phyloP scores from a whole-genome alignment of 2,888 invertebrate species.

The Torymus aiolomorphi region DNA sequence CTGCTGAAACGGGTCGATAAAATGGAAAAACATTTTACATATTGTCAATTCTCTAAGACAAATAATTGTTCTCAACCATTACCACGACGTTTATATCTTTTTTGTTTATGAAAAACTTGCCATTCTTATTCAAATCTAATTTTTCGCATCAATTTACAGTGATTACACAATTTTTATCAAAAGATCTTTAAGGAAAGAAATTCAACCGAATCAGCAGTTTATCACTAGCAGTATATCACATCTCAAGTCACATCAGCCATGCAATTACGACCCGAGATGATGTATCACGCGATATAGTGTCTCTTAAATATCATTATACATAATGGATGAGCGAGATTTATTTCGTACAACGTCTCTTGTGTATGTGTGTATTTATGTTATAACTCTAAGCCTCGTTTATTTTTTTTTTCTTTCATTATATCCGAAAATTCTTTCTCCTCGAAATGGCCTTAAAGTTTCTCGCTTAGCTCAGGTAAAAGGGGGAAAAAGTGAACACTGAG shows the following conservation, averaged over 20 bases:
- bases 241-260: constrained; percentile 35
- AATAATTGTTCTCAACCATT: no score
- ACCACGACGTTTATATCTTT: no score
- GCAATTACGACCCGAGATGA: constrained; percentile 32
- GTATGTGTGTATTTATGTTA: constrained; percentile 24
- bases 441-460: constrained; percentile 22
- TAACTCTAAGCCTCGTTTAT: constrained; percentile 26
- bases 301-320: constrained; percentile 43
- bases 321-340: constrained; percentile 29
- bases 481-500: constrained; percentile 65
- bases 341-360: constrained; percentile 15
- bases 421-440: constrained; percentile 34
- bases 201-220: constrained; percentile 37
- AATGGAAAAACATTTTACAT: constrained; percentile 3
- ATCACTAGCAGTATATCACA: constrained; percentile 37
- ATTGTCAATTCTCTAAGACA: constrained; percentile 13
- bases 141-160: no score
- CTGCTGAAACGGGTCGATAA: constrained; percentile 22
- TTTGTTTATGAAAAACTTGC: no score
- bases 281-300: constrained; percentile 26
- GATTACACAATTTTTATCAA: no score
- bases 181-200: neutral
- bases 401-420: neutral
- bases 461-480: constrained; percentile 8
- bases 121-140: no score